Conservation (phyloP, 2,113 vertebrate genomes). For the Plectropomus leopardus region DNA sequence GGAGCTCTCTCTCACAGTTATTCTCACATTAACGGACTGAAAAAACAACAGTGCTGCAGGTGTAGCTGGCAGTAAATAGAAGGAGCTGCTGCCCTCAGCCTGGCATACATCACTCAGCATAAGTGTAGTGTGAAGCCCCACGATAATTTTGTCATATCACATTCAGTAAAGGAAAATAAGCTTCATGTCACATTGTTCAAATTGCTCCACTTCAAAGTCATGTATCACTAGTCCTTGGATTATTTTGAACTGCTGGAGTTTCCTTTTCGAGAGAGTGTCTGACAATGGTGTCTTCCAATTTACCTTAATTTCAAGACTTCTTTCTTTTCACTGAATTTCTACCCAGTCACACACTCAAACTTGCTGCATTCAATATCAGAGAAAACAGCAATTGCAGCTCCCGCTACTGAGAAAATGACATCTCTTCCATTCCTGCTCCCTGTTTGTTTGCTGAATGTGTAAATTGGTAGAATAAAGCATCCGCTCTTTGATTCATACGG, state of each 20-base stretch:
- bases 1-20: neutral
- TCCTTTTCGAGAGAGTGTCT: neutral
- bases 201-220: too few relatives aligned
- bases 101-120: neutral
- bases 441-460: neutral
- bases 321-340: neutral
- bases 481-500: neutral
- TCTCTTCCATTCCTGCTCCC: neutral
- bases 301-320: neutral
- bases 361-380: neutral
- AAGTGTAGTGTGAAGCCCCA: neutral
- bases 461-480: neutral
- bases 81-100: slow-evolving; percentile 1
- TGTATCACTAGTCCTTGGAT: neutral
- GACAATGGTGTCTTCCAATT: neutral
- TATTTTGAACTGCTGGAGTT: neutral
- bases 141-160: neutral
- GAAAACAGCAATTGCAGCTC: neutral
- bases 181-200: neutral
- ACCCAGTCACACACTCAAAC: neutral
- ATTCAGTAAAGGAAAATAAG: neutral
- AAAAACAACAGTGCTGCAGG: neutral
- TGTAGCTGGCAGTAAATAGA: neutral
- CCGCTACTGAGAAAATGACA: neutral
- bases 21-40: slow-evolving; percentile 11